phyloP scores from a whole-genome alignment of 2,113 vertebrate species.

The Rafetus swinhoei region DNA sequence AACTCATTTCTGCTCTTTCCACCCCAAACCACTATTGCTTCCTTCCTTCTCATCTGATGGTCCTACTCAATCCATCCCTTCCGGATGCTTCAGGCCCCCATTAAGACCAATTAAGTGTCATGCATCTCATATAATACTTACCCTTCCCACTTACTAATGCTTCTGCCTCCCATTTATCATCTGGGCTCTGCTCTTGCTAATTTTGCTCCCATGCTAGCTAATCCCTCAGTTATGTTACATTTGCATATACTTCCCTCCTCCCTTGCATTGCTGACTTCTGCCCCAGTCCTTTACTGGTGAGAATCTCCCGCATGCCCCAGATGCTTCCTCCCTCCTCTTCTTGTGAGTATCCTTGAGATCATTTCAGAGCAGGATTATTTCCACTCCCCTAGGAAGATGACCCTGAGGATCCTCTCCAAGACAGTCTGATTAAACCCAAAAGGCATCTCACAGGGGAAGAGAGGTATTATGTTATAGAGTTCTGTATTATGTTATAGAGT shows the following conservation, averaged over 20 bases:
- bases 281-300: neutral
- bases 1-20: neutral
- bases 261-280: neutral
- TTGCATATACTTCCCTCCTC: neutral
- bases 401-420: neutral
- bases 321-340: neutral
- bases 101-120: neutral
- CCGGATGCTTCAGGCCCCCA: neutral
- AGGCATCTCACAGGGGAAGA: rapidly evolving
- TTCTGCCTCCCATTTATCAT: neutral
- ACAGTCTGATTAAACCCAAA: neutral
- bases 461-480: neutral
- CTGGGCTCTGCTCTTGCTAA: neutral
- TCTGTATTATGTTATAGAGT: too few species aligned
- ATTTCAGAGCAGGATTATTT: neutral
- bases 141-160: neutral
- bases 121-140: neutral
- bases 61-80: neutral
- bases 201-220: neutral
- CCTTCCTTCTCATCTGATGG: neutral
- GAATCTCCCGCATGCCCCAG: neutral
- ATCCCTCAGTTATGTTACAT: neutral
- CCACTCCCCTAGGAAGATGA: neutral
- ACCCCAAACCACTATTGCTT: neutral
- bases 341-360: neutral